These are phyloP conservation scores for Limnephilus auricula DNA, from an alignment of 2,888 invertebrate species.

Conservation along the genomic window DNA sequence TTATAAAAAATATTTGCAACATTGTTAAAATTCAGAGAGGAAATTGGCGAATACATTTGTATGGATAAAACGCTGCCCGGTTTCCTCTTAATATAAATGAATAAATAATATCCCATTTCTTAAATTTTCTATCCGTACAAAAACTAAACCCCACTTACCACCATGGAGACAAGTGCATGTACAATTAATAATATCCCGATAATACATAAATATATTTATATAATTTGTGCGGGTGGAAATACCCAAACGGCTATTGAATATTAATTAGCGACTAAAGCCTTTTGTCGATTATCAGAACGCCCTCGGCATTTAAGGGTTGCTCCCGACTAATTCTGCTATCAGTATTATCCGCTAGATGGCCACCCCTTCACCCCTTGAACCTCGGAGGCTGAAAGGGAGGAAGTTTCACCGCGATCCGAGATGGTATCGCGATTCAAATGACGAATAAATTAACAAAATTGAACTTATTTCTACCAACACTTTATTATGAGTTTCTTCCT, in stretches of 20 bases:
- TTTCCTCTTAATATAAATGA: no score
- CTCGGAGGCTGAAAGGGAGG: neutral
- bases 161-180: neutral
- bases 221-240: neutral
- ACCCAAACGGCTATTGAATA: neutral
- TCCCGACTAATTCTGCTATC: neutral
- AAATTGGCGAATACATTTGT: no score
- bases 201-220: neutral
- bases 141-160: neutral
- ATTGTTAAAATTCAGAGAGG: no score
- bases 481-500: no score
- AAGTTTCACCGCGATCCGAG: neutral
- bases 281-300: conserved; percentile 5
- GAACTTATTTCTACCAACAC: no score
- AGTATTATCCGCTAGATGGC: neutral
- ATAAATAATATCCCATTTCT: no score
- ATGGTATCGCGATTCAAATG: neutral
- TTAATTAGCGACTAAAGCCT: conserved; percentile 10
- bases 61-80: no score
- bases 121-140: neutral
- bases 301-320: neutral
- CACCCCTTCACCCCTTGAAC: neutral
- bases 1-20: no score
- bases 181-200: neutral
- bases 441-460: neutral